Evolutionary conservation across 1,140 invertebrate genomes (phyloP).

Genomic region (Cephus cinctus): DNA sequence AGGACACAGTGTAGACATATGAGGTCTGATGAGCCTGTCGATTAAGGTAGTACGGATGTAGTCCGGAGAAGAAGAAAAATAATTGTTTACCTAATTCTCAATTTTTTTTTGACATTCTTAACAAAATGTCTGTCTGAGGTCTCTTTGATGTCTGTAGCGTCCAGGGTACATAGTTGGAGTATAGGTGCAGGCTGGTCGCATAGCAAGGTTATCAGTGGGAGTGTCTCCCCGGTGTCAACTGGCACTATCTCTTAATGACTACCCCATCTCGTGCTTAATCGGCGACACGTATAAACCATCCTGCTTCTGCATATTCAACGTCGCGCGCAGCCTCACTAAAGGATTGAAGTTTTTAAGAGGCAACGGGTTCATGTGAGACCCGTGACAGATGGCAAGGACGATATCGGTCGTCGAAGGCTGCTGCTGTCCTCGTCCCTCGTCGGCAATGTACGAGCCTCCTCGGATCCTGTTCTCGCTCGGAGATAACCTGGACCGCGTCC

Average conservation of each 20-base stretch:
- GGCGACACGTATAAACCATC: constrained; percentile 55
- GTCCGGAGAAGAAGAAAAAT: no score
- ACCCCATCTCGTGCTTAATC: constrained; percentile 53
- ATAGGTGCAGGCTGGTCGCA: no score
- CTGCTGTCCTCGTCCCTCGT: background rate
- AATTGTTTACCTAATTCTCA: no score
- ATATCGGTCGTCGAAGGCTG: background rate
- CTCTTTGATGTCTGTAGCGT: no score
- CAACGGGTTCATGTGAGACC: background rate
- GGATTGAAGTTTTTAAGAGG: constrained; percentile 2
- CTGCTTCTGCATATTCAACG: constrained; percentile 52
- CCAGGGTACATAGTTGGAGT: no score
- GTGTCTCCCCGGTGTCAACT: constrained; percentile 48
- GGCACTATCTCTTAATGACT: constrained; percentile 54
- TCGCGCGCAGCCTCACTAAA: constrained; percentile 22
- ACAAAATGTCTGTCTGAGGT: no score
- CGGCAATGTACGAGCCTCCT: constrained; percentile 13
- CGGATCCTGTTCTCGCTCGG: constrained; percentile 46
- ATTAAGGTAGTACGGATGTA: no score
- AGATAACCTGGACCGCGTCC: no score
- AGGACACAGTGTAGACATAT: no score
- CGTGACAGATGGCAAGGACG: constrained; percentile 3
- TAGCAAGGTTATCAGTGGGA: constrained; percentile 39
- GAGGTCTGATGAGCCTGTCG: no score
- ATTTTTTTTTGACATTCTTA: no score